These are phyloP conservation scores for Peromyscus attwateri DNA, from an alignment of 2,797 vertebrate species.

Conservation along the genomic window DNA sequence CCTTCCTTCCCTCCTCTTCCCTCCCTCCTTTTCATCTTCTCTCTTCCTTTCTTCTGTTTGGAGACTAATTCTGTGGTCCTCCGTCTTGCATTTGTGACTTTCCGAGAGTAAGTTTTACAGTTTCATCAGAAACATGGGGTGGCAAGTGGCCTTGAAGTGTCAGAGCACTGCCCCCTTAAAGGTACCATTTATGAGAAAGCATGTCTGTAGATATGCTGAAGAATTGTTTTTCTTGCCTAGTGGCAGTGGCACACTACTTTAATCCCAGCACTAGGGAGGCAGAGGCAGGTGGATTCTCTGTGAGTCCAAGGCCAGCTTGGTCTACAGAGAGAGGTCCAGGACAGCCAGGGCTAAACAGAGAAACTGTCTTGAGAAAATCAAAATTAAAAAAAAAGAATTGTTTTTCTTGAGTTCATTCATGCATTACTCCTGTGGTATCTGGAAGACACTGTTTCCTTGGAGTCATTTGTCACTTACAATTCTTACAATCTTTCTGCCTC, in stretches of 20 bases:
- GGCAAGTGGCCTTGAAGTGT: background rate
- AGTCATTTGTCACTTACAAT: no score
- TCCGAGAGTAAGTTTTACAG: background rate
- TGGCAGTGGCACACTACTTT: background rate
- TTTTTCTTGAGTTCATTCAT: background rate
- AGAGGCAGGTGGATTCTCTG: background rate
- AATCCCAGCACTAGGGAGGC: background rate
- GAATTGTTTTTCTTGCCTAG: background rate
- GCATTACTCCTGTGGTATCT: background rate
- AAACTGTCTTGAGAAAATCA: background rate
- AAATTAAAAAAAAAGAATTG: background rate
- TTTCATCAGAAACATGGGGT: background rate
- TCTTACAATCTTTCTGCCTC: background rate
- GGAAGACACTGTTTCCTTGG: background rate
- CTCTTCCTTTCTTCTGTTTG: background rate
- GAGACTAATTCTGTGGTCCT: background rate
- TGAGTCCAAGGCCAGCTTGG: background rate
- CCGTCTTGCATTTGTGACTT: slow-evolving; percentile 8
- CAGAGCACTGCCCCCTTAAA: background rate
- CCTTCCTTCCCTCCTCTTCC: background rate
- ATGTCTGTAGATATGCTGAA: background rate
- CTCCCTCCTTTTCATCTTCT: background rate
- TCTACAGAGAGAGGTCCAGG: background rate
- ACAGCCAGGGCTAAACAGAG: background rate
- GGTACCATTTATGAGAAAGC: background rate